Evolutionary conservation across 2,888 invertebrate species (phyloP).

Genomic region (Acanthoscelides obtectus): DNA sequence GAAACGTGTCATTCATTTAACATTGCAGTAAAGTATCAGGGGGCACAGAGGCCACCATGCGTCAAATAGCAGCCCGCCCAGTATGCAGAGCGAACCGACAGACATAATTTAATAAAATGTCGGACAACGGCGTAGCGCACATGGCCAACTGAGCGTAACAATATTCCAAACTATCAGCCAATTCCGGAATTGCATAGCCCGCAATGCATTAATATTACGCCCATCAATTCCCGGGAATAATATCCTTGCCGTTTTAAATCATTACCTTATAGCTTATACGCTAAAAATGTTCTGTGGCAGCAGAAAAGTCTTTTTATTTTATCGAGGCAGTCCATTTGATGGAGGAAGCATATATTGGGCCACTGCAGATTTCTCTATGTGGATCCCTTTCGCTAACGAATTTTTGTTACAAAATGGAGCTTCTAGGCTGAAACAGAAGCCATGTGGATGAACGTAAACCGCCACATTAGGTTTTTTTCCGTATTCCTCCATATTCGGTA

Average conservation of each 20-base stretch:
- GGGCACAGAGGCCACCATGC: neutral
- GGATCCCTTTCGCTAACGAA: too few relatives aligned
- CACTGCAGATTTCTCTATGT: too few relatives aligned
- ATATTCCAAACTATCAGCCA: constrained; percentile 37
- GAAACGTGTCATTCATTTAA: neutral
- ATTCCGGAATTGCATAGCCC: constrained; percentile 33
- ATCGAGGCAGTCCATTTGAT: too few relatives aligned
- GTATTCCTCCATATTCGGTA: too few relatives aligned
- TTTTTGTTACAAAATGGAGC: too few relatives aligned
- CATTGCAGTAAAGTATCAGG: neutral
- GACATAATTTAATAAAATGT: constrained; percentile 38
- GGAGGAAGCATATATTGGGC: too few relatives aligned
- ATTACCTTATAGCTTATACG: neutral
- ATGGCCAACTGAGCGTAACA: constrained; percentile 35
- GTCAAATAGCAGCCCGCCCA: neutral
- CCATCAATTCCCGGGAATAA: constrained; percentile 28
- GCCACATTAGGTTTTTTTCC: too few relatives aligned
- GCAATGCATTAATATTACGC: constrained; percentile 31
- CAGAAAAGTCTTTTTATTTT: neutral
- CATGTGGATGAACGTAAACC: too few relatives aligned
- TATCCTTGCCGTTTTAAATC: constrained; percentile 15
- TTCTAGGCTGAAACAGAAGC: too few relatives aligned
- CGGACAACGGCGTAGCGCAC: constrained; percentile 25
- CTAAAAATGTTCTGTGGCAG: neutral
- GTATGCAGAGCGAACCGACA: constrained; percentile 12